phyloP scores from a whole-genome alignment of 2,888 invertebrate genomes.

The Dolichopus griseipennis region DNA sequence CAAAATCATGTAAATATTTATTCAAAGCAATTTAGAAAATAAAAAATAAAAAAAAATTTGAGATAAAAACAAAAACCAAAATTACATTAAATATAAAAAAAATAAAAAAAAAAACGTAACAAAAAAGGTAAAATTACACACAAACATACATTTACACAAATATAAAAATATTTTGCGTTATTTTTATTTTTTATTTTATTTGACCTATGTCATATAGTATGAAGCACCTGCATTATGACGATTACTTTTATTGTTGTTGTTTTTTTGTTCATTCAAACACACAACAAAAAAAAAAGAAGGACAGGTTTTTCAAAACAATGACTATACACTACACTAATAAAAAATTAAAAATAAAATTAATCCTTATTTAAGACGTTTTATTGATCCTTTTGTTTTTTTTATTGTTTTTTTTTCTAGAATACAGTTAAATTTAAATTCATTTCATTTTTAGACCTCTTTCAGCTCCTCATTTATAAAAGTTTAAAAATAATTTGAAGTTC shows the following conservation, averaged over 20 bases:
- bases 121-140: no score
- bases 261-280: no score
- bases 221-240: background rate
- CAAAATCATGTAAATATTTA: no score
- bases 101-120: no score
- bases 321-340: background rate
- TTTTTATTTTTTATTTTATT: background rate
- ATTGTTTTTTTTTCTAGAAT: no score
- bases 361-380: background rate
- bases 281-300: background rate
- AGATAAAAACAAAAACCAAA: no score
- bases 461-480: background rate
- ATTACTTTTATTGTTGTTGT: background rate
- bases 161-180: no score
- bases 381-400: background rate
- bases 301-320: background rate
- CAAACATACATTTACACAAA: background rate
- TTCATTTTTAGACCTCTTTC: background rate
- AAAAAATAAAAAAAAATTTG: no score
- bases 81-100: no score
- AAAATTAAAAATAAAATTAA: background rate
- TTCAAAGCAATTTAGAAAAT: no score
- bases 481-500: no score
- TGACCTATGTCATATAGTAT: slow-evolving; percentile 11
- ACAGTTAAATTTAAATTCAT: background rate